Evolutionary conservation across 2,888 invertebrate species (phyloP), one percentile per base, ranked within the genome.

Genomic region (Eupithecia exiguata): DNA sequence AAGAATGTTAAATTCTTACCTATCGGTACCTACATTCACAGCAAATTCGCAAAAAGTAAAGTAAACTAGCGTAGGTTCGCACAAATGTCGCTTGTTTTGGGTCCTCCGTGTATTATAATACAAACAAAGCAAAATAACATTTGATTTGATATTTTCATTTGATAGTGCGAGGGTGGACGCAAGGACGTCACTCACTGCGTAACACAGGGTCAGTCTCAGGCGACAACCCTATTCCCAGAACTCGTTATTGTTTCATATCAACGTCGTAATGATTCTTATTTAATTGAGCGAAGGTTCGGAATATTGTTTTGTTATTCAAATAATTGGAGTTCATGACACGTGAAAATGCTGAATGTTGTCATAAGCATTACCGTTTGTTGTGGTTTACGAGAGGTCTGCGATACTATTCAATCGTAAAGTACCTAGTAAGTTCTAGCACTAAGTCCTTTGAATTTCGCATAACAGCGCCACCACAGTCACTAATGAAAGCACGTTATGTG

Each of bases 181-280:
- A 65, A 36, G 82, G 83, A 82, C 83, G 86, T 86, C 87, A 87
- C 84, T 87, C 84, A 85, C 76, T 77, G 73, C 72, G 69, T 69
- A 77, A 80, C 82, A 83, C 84, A 88, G 87, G 89, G 89, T 87
- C 87, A 84, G 86, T 82, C 87, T 84, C 86, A 69, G 84, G 82
- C 84, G 82, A 80, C 79, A 79, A 79, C 82, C 81, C 82, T 89
- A 90, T 88, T 91, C 91, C 92, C 90, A 78, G 77, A 91, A 86
- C 89, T 91, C 89, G 90, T 91, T 91, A 91, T 86, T 88, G 84
- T 88, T 88, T 88, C 86, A 87, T 86, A 88, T 86, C 84, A 86
- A 84, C 86, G 84, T 81, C 86, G 84, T 85, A 85, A 87, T 87
- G 82, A 87, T 89, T 88, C 71, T 72, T 80, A 81, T 86, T 83